phyloP scores from a whole-genome alignment of 2,888 invertebrate genomes.

The Conops quadrifasciatus region DNA sequence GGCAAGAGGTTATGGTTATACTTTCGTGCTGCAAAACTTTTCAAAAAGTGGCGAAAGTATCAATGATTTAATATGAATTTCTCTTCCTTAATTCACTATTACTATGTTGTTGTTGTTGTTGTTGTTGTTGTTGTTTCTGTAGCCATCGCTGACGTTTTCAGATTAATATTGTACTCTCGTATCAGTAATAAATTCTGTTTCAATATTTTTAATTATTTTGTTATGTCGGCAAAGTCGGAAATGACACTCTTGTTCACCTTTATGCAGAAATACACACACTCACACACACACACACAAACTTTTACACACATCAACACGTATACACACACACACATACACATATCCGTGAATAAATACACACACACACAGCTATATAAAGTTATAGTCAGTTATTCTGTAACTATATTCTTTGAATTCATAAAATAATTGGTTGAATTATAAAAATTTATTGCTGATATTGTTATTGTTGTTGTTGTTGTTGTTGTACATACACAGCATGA shows the following conservation, averaged over 20 bases:
- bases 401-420: no score
- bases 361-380: no score
- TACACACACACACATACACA: not conserved
- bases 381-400: no score
- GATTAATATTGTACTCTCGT: conserved; percentile 10
- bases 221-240: not conserved
- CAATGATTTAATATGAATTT: not conserved
- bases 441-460: no score
- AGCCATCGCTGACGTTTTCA: not conserved
- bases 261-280: not conserved
- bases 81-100: not conserved
- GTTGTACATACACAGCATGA: no score
- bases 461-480: no score
- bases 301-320: not conserved
- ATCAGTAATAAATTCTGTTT: no score
- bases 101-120: not conserved
- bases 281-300: not conserved
- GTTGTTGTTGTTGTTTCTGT: not conserved
- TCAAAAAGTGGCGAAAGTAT: no score
- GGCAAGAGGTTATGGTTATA: no score
- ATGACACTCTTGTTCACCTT: not conserved
- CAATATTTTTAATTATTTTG: not conserved
- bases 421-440: no score
- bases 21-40: no score
- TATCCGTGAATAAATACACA: no score